These are phyloP conservation scores for Perognathus longimembris DNA, from an alignment of 2,113 vertebrate genomes.

Conservation along the genomic window DNA sequence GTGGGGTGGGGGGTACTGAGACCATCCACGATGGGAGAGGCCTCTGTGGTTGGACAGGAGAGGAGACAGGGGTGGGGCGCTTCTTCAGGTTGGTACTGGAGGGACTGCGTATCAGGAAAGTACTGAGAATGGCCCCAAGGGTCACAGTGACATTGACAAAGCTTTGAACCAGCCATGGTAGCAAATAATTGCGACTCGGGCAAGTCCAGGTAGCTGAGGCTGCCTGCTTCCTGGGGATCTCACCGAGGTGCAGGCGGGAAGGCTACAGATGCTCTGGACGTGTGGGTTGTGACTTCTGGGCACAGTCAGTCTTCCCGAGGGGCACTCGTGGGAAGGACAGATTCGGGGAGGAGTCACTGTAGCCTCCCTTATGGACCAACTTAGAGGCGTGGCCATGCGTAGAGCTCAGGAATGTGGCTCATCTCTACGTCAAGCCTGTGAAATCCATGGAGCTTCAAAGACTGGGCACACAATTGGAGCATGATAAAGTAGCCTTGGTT, in stretches of 20 bases:
- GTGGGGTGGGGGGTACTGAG: no score
- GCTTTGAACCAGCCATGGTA: not conserved
- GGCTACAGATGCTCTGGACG: not conserved
- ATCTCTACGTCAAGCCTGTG: not conserved
- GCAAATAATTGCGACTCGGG: constrained; percentile 26
- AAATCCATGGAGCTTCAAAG: not conserved
- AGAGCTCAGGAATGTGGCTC: not conserved
- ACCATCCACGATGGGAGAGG: not conserved
- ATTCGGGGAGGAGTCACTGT: not conserved
- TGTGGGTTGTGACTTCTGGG: not conserved
- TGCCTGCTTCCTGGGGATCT: not conserved
- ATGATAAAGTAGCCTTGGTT: not conserved
- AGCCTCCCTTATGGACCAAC: not conserved
- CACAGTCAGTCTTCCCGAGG: not conserved
- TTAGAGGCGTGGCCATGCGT: not conserved
- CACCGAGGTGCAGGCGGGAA: not conserved
- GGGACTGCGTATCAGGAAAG: not conserved
- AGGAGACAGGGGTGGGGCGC: rapidly evolving
- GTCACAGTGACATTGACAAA: no score
- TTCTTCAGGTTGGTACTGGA: not conserved
- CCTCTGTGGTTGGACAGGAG: rapidly evolving
- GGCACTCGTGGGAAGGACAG: not conserved
- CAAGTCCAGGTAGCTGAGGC: not conserved
- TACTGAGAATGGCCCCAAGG: no score
- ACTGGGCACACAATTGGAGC: not conserved